phyloP scores from a whole-genome alignment of 2,888 invertebrate genomes.

The Melieria crassipennis region DNA sequence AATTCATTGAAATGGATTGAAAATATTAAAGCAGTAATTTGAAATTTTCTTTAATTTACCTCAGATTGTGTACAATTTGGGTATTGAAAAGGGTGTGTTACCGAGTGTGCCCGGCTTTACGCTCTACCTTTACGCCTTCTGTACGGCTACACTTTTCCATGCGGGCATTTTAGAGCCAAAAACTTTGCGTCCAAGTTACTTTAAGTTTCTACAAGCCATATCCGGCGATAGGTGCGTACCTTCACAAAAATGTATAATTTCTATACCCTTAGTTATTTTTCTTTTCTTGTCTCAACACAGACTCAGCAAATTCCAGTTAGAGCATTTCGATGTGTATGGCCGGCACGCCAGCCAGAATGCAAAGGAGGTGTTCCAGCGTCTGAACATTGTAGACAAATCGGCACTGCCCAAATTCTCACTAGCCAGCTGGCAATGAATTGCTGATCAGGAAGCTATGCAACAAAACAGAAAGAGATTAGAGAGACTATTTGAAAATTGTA shows the following conservation, averaged over 20 bases:
- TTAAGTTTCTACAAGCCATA: conserved; percentile 79
- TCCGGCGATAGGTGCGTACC: conserved; percentile 74
- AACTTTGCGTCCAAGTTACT: conserved; percentile 82
- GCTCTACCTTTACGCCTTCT: conserved; percentile 77
- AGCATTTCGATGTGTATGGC: conserved; percentile 72
- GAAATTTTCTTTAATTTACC: conserved; percentile 2
- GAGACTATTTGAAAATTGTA: too few species aligned
- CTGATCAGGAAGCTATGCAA: background rate
- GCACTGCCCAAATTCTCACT: conserved; percentile 51
- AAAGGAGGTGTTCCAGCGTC: conserved; percentile 61
- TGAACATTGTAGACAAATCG: conserved; percentile 50
- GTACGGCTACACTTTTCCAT: conserved; percentile 82
- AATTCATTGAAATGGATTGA: background rate
- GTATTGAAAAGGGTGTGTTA: conserved; percentile 73
- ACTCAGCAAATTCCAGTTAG: conserved; percentile 71
- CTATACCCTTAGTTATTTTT: background rate
- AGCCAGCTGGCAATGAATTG: conserved; percentile 45
- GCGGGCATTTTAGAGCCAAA: conserved; percentile 82
- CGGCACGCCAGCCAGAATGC: conserved; percentile 68
- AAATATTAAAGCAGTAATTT: background rate
- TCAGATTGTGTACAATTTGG: conserved; percentile 77
- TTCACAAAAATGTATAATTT: background rate
- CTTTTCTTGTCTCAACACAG: conserved; percentile 56
- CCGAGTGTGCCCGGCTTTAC: conserved; percentile 78
- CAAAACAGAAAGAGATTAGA: too few species aligned